Base-by-base conservation (phyloP, 2,888 invertebrate genomes). In the Philopedon plagiatum region DNA sequence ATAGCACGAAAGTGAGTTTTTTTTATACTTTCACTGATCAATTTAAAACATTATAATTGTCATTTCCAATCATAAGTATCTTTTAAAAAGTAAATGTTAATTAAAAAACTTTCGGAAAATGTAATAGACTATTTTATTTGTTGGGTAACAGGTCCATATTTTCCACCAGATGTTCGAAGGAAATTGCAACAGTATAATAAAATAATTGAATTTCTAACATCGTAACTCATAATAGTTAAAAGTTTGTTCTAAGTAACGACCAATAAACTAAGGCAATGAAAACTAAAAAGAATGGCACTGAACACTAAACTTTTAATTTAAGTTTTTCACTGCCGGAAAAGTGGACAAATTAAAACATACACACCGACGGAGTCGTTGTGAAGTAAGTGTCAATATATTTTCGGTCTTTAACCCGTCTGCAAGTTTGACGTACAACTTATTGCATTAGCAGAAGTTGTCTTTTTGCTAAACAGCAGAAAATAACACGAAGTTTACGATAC, bases 271-370 rank as follows among this genome's bases (percentile, higher is more conserved):
- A 21, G 23, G 63, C 49, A 49, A 63, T 63, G 34, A 63, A 63
- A 51, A 34, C 32, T 63, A 21, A 26, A 34, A 63, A 63, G 51
- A 63, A 63, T 49, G 8, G 63, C 21, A 51, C 51, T 13, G 37
- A 29, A 63, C 63, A 34, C 51, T 63, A 63, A 63, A 63, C 32
- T 63, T 63, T 63, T 63, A 63, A 63, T 63, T 51, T 49, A 51
- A 63, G 34, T 63, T 63, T 63, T 34, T 63, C 26, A 63, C 37
- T 63, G 49, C 21, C 34, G 63, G 15, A 29, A 60, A 60, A 67
- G 60, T 60, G 67, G 67, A 67, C 67, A 67, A 67, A 67, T 67
- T 67, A 60, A 67, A 67, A 67, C 67, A 67, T 67, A 60, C 58
- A 46, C 49, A 37, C 37, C 15, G 46, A 21, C 46, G 23, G 46